Conservation (phyloP, 2,113 vertebrate genomes). For the Phylloscopus trochilus region DNA sequence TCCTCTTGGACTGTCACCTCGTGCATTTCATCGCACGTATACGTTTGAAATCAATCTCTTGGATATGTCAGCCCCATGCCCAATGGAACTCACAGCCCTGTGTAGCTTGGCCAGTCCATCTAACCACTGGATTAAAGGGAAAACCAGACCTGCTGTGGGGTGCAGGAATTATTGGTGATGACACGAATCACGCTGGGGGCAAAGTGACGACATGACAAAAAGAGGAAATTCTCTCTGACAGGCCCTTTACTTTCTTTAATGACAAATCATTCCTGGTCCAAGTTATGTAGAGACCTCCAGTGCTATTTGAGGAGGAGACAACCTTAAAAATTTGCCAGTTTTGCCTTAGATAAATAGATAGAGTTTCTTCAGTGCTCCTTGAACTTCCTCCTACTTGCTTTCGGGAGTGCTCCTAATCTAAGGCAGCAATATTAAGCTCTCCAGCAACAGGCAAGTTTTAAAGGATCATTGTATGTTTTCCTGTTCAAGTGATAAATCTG, state of each 20-base stretch:
- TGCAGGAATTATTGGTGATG: conserved; percentile 11
- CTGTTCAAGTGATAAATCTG: conserved; percentile 37
- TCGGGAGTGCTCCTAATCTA: not conserved
- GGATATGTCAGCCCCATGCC: not conserved
- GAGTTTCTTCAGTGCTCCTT: not conserved
- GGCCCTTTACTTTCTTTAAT: not conserved
- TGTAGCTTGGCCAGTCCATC: not conserved
- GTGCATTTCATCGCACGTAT: not conserved
- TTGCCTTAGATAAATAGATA: conserved; percentile 17
- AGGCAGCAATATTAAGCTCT: not conserved
- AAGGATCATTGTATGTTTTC: not conserved
- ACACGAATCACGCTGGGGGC: not conserved
- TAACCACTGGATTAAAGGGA: not conserved
- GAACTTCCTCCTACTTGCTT: not conserved
- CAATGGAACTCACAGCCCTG: not conserved
- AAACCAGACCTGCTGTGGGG: not conserved
- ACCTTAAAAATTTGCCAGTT: not conserved
- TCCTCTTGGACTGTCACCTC: not conserved
- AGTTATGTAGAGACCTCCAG: not conserved
- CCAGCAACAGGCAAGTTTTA: conserved; percentile 21
- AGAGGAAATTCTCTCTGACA: conserved; percentile 36
- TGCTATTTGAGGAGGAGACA: not conserved
- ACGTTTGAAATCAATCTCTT: not conserved
- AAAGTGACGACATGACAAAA: not conserved
- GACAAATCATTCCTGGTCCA: not conserved